phyloP scores from a whole-genome alignment of 2,113 vertebrate genomes.

The Archilochus colubris region DNA sequence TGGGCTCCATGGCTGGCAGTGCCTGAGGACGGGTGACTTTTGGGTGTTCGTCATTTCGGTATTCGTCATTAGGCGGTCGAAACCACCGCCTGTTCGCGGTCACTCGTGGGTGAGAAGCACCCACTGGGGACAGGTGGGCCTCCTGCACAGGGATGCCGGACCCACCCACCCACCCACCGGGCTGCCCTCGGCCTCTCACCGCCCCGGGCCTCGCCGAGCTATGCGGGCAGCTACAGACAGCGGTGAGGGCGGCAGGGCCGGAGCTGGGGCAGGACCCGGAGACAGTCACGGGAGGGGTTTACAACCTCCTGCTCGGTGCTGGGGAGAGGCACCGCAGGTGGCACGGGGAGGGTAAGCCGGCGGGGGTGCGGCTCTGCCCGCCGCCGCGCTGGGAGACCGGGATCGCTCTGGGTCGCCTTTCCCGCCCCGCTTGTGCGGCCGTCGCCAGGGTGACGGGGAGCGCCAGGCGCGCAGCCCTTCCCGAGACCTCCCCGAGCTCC shows the following conservation, averaged over 20 bases:
- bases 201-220: neutral
- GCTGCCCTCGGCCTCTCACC: neutral
- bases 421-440: neutral
- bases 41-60: fast-evolving
- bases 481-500: too few relatives aligned
- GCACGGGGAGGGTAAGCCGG: fast-evolving
- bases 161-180: neutral
- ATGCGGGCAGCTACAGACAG: too few relatives aligned
- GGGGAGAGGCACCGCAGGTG: fast-evolving
- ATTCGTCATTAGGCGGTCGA: neutral
- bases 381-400: too few relatives aligned
- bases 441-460: conserved; percentile 38
- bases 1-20: fast-evolving
- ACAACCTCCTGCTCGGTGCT: neutral
- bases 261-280: too few relatives aligned
- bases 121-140: neutral
- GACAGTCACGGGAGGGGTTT: fast-evolving
- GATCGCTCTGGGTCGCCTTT: too few relatives aligned
- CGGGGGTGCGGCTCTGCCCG: fast-evolving
- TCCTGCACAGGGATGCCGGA: neutral
- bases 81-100: too few relatives aligned
- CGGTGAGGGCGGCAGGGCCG: too few relatives aligned
- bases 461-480: neutral
- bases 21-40: too few relatives aligned
- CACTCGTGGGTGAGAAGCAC: neutral